Percentiles rank a stretch among this genome's conserved stretches.
phyloP scores from a whole-genome alignment of 2,888 invertebrate species.

The Phaedon cochleariae region DNA sequence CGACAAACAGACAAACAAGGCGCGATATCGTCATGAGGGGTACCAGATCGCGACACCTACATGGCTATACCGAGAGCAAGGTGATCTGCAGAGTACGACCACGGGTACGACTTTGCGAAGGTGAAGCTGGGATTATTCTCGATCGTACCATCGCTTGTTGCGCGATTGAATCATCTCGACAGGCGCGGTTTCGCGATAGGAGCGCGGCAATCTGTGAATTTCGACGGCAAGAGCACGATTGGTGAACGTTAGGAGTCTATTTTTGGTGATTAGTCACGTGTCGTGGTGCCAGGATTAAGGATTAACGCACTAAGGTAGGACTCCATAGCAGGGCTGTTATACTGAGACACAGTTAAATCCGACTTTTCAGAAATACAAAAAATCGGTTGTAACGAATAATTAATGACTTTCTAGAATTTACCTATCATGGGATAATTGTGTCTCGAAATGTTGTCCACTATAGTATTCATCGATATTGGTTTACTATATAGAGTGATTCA shows the following conservation, averaged over 20 bases:
- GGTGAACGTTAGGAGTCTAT: constrained; percentile 19
- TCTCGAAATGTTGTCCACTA: too few relatives aligned
- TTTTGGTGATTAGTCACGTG: not conserved
- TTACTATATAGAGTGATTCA: too few relatives aligned
- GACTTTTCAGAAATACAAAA: too few relatives aligned
- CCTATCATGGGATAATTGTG: too few relatives aligned
- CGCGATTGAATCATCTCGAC: constrained; percentile 8
- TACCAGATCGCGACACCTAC: constrained; percentile 39
- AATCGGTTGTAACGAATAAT: too few relatives aligned
- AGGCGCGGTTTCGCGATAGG: not conserved
- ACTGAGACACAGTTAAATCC: too few relatives aligned
- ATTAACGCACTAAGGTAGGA: not conserved
- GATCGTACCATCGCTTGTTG: constrained; percentile 30
- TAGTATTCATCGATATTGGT: too few relatives aligned
- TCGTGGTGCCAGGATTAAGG: not conserved
- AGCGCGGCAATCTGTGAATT: constrained; percentile 11
- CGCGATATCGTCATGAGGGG: constrained; percentile 27
- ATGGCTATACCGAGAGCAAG: constrained; percentile 38
- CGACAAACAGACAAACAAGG: constrained; percentile 31
- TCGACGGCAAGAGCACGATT: constrained; percentile 24
- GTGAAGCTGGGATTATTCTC: constrained; percentile 38
- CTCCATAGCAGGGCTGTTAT: not conserved
- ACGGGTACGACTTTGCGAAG: constrained; percentile 33
- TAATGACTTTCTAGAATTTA: too few relatives aligned
- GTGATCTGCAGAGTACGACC: constrained; percentile 37